Conservation (phyloP, 2,797 vertebrate species). For the Pyrocephalus nanus region DNA sequence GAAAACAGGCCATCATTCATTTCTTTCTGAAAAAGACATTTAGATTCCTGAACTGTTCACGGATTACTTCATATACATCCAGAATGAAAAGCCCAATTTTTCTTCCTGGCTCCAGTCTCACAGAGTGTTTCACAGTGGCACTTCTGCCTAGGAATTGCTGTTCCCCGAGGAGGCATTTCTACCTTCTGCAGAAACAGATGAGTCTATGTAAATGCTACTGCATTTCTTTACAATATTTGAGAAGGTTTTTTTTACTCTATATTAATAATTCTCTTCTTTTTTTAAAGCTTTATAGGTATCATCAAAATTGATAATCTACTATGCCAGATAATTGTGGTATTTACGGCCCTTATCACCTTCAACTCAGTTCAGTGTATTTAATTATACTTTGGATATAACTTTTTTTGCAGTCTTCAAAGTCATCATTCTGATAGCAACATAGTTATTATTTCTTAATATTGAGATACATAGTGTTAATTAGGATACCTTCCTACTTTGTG, state of each 20-base stretch:
- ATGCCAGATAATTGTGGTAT: not conserved
- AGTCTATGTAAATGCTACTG: not conserved
- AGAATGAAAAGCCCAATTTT: conserved; percentile 23
- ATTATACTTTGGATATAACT: not conserved
- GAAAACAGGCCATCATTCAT: not conserved
- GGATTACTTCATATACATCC: not conserved
- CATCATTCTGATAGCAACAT: not conserved
- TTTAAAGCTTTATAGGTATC: not conserved
- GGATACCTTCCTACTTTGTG: not conserved
- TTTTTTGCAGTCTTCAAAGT: not conserved
- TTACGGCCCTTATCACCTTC: not conserved
- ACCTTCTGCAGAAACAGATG: conserved; percentile 3
- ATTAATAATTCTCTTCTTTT: not conserved
- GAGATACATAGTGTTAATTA: not conserved
- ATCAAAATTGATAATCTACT: not conserved
- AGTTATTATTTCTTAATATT: not conserved
- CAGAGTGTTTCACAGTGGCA: not conserved
- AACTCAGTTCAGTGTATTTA: not conserved
- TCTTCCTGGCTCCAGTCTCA: not conserved
- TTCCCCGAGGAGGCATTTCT: not conserved
- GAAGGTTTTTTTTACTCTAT: not conserved
- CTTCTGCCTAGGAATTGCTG: not conserved
- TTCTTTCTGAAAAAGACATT: not conserved
- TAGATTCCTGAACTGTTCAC: not conserved
- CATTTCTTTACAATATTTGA: not conserved